Base-by-base conservation (phyloP, 2,797 vertebrate species). In the Gadopsis marmoratus region DNA sequence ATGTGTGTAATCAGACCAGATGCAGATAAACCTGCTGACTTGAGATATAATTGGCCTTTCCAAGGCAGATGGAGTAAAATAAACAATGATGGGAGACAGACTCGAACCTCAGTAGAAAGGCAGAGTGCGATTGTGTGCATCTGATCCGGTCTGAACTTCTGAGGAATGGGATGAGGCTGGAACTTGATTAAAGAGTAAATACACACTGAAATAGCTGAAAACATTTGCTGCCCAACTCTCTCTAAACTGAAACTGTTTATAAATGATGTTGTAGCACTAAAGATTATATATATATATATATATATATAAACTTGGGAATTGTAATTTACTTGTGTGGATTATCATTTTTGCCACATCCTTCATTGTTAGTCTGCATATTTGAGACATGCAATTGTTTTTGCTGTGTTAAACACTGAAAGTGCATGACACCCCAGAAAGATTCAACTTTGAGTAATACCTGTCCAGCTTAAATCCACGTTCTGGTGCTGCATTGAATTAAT, bases 1-100 rank as follows among this genome's bases (percentile, higher is more conserved):
- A 78, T 74, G 63, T 55, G 79, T 62, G 48, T 47, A 83, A 80
- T 77, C 70, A 8, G 53, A 69, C 61, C 80, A 86, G 81, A 85
- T 74, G 82, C 64, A 60, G 76, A 84, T 56, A 64, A 85, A 90
- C 86, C 56, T 74, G 89, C 91, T 91, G 93, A 91, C 88, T 31
- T 31, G 69, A 79, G 84, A 78, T 9, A 78, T 9, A 50, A 45
- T 61, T 70, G 41, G 66, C 47, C 71, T 53, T 63, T 88, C 86
- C 85, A 87, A 72, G 63, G 41, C 67, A 70, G 79, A 65, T 62
- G 79, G 74, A 70, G 55, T 26, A 89, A 75, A 53, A 89, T 82
- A 87, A 89, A 88, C 73, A 87, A 60, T 31, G 76, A 88, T 56
- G 75, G 78, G 70, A 71, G 54, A 74, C 48, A 79, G 69, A 68